Base-by-base conservation (phyloP, 2,888 invertebrate species). In the Ariolimax columbianus region DNA sequence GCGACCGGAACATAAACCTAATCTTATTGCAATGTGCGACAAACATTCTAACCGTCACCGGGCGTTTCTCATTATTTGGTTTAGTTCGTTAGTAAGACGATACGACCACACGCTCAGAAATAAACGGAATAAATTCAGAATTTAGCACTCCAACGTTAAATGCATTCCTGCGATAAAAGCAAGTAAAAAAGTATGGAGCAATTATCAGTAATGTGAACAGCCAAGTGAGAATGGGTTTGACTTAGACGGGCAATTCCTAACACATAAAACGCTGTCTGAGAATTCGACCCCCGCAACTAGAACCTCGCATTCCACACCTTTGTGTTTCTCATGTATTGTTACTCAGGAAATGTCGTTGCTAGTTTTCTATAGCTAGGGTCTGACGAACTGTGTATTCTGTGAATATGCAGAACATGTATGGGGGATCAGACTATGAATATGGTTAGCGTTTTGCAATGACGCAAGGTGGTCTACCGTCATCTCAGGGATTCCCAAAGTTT, bases 161-260 rank as follows among this genome's bases (percentile, higher is more conserved):
- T 36, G 51, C 75, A 75, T 75, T 75, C 75, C 75, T 47, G 19
- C 19, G 51, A 75, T 47, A 75, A 51, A 75, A 75, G 75, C 75
- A 23, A 33, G 75, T 51, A 51, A 75, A 19, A n/a, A 1, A 17
- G 75, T 7, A 9, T 33, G 19, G 51, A 51, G 33, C 75, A 75
- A 51, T 75, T 75, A 75, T 75, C 75, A 51, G 75, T 51, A 75
- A 75, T 51, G 75, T 30, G 75, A 51, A 75, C 75, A 75, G 75
- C 75, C 33, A 17, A 30, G 17, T 75, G 47, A 51, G 75, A 51
- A 75, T 75, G 47, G 33, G 23, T 51, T 75, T 75, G 51, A 75
- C 51, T 75, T 47, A 47, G 47, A 75, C 47, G 33, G 51, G 36
- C 51, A 75, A 51, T 51, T 75, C 51, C 75, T 75, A 36, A 75